Evolutionary conservation across 2,113 vertebrate genomes (phyloP), one percentile per base, ranked within the genome.

Genomic region (Scomber colias): DNA sequence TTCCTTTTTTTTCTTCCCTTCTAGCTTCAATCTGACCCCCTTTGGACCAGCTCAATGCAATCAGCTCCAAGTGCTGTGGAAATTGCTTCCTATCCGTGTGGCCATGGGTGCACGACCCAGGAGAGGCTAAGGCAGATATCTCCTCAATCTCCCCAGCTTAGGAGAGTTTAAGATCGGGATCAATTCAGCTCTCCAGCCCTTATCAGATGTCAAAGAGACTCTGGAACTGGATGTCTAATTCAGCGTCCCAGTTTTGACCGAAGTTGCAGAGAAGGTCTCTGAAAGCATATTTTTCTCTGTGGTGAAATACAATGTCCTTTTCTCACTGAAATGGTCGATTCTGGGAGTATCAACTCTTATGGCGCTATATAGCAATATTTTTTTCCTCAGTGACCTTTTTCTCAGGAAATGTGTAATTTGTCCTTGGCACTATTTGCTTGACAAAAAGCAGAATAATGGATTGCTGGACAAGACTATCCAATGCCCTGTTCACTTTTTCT

Each of bases 51-150:
- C 83, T 84, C 87, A 71, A 44, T 53, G 88, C 91, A 95, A 92
- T 94, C 92, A 93, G 87, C 79, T 86, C 83, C 88, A 90, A 94
- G 88, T 88, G 79, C 71, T 21, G 83, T 73, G 81, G 74, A 92
- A 94, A 94, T 93, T 91, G 78, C 88, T 93, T 94, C 92, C 90
- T 89, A 92, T 81, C 87, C 77, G 35, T 90, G 90, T 81, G 89
- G 92, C 85, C 59, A 57, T 60, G 77, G 87, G 84, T 90, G 67
- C 77, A 48, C 49, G 57, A 90, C 87, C 85, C 79, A 48, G 74
- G 73, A 89, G 90, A 82, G 83, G 61, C 75, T 57, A 17, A 75
- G 57, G 77, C 59, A 21, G 62, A 89, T 91, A 94, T 94, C 89
- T 81, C 75, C 81, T 48, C 82, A 82, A 94, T 94, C 92, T 94